Conservation (phyloP, 2,113 vertebrate genomes). For the Pagrus major region DNA sequence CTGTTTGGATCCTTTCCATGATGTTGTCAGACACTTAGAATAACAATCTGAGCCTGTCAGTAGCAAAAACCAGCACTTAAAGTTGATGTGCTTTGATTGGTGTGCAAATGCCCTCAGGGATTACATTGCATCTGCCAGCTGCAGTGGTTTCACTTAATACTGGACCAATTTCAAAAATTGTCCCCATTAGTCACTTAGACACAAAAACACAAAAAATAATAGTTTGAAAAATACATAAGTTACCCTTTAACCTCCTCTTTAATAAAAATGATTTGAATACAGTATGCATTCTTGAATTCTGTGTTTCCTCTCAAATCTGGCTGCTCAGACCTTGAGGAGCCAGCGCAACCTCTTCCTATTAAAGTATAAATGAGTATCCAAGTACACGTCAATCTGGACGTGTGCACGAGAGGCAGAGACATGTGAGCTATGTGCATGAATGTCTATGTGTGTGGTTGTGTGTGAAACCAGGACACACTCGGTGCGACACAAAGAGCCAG, state of each 20-base stretch:
- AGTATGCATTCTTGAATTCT: background rate
- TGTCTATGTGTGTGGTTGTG: constrained; percentile 10
- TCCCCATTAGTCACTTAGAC: too few species aligned
- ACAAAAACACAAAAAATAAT: too few species aligned
- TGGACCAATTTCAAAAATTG: too few species aligned
- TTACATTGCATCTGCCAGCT: too few species aligned
- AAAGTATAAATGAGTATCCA: background rate
- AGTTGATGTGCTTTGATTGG: too few species aligned
- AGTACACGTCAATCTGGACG: constrained; percentile 20
- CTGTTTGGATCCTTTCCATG: too few species aligned
- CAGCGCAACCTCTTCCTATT: background rate
- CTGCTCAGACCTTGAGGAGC: constrained; percentile 23
- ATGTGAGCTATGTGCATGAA: background rate
- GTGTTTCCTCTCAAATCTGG: constrained; percentile 1
- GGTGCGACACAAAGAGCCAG: constrained; percentile 51
- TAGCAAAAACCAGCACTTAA: too few species aligned
- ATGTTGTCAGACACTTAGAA: too few species aligned
- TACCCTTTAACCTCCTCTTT: background rate
- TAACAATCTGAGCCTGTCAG: too few species aligned
- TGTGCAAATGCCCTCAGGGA: too few species aligned
- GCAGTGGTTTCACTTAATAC: too few species aligned
- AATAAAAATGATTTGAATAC: background rate
- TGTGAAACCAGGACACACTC: constrained; percentile 36
- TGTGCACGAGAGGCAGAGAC: constrained; percentile 4
- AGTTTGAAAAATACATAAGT: too few species aligned